Evolutionary conservation across 1,140 invertebrate species (phyloP), one percentile per base, ranked within the genome.

Genomic region (Branchinecta lindahli): DNA sequence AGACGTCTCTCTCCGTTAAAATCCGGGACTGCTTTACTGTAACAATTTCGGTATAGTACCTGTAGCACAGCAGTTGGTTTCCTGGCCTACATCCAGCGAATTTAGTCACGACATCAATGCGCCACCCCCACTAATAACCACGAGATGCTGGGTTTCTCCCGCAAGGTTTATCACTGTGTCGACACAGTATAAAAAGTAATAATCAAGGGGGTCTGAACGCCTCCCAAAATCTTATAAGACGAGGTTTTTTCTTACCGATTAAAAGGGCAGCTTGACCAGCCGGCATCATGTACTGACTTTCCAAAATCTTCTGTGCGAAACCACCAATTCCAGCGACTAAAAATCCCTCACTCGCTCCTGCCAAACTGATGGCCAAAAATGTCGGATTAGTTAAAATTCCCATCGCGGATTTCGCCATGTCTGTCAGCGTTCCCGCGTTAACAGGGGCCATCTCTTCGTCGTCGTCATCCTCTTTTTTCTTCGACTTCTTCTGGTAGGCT

Each of bases 241-340:
- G 12, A 67, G 9, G 15, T 71, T 21, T 61, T 70, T 45, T 18
- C 78, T 81, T 79, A 88, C 89, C 89, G 78, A 92, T 85, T 71
- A 91, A 79, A 66, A 89, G 75, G 12, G 89, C 88, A 4, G 89
- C 87, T 44, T 80, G 81, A 66, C 86, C 86, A 0, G 89, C 85
- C 45, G 83, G 85, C 8, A 91, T 83, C 73, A 85, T 85, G 74
- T 90, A 92, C 79, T 92, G 89, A 77, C 88, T 89, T 79, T 93
- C 88, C 67, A 92, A 88, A 69, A 88, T 82, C 76, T 92, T 92
- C 0, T 90, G 90, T 70, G 90, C 79, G 75, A 92, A 92, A 0
- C 89, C 87, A 0, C 88, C 87, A 75, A 92, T 89, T 0, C 89
- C 90, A 0, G 87, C 84, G 7, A 92, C 83, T 0, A 91, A 79